Evolutionary conservation across 2,113 vertebrate species (phyloP).

Genomic region (Neodontobutis hainanensis): DNA sequence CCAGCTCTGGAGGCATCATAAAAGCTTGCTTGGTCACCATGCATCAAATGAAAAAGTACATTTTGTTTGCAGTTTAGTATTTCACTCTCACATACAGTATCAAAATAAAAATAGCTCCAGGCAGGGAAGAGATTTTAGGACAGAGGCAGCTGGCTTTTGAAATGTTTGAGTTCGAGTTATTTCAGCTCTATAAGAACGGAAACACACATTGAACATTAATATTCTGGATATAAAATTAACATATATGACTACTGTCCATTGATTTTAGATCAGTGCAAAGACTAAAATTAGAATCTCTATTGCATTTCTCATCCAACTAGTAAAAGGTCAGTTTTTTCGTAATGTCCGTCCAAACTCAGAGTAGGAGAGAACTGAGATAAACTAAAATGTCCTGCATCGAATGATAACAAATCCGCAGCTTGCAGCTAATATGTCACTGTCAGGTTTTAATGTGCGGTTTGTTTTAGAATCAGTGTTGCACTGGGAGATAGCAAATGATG

Average conservation of each 20-base stretch:
- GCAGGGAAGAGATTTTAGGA: conserved; percentile 4
- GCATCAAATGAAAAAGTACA: conserved; percentile 27
- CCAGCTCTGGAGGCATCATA: conserved; percentile 15
- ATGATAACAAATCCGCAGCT: not conserved
- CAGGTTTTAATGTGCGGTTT: not conserved
- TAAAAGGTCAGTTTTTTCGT: not conserved
- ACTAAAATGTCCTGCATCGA: not conserved
- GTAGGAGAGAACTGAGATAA: not conserved
- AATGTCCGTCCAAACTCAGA: not conserved
- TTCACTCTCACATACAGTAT: conserved; percentile 25
- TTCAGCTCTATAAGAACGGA: conserved; percentile 2
- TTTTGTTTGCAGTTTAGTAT: conserved; percentile 32
- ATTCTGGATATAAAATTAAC: not conserved
- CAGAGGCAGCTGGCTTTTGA: conserved; percentile 29
- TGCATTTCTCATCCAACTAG: not conserved
- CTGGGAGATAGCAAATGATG: not conserved
- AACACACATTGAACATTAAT: conserved; percentile 7
- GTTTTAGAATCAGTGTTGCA: not conserved
- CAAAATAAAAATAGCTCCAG: conserved; percentile 20
- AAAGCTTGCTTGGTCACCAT: conserved; percentile 7
- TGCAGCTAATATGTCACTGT: not conserved
- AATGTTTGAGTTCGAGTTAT: conserved; percentile 15
- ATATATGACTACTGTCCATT: not conserved
- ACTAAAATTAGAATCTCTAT: not conserved
- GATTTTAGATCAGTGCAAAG: not conserved